Evolutionary conservation across 2,888 invertebrate species (phyloP).

Genomic region (Hydrotaea diabolus): DNA sequence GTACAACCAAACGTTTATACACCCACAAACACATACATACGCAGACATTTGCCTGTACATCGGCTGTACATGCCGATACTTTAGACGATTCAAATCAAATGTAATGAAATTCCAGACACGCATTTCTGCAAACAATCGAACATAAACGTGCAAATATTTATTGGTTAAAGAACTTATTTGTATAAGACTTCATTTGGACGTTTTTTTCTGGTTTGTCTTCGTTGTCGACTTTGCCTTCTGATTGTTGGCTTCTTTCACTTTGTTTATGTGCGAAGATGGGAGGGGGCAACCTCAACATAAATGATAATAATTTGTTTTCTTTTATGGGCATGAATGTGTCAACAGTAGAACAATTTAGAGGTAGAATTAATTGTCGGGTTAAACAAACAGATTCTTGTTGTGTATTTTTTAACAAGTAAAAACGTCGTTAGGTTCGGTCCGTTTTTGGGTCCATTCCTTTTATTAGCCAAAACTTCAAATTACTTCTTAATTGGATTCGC

Average conservation of each 20-base stretch:
- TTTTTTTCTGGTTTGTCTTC: background rate
- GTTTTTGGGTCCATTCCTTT: too few relatives aligned
- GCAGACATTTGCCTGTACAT: background rate
- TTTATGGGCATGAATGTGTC: background rate
- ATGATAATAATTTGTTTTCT: background rate
- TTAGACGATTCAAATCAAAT: conserved; percentile 47
- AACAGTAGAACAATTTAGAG: background rate
- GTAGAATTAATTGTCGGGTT: background rate
- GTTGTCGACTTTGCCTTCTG: background rate
- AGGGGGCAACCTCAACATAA: background rate
- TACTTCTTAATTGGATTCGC: too few relatives aligned
- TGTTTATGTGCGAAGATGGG: background rate
- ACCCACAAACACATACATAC: too few relatives aligned
- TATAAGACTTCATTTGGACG: conserved; percentile 42
- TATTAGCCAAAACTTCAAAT: too few relatives aligned
- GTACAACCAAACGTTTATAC: background rate
- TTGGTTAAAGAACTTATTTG: conserved; percentile 50
- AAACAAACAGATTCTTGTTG: too few relatives aligned
- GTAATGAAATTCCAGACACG: conserved; percentile 65
- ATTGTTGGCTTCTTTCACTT: background rate
- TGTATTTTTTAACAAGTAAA: too few relatives aligned
- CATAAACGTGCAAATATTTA: conserved; percentile 62
- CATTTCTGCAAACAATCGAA: conserved; percentile 54
- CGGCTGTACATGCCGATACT: conserved; percentile 5
- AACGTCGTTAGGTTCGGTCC: too few relatives aligned